Base-by-base conservation (phyloP, 92 coral and sea anemone genomes). In the Epizoanthus illoricatus region DNA sequence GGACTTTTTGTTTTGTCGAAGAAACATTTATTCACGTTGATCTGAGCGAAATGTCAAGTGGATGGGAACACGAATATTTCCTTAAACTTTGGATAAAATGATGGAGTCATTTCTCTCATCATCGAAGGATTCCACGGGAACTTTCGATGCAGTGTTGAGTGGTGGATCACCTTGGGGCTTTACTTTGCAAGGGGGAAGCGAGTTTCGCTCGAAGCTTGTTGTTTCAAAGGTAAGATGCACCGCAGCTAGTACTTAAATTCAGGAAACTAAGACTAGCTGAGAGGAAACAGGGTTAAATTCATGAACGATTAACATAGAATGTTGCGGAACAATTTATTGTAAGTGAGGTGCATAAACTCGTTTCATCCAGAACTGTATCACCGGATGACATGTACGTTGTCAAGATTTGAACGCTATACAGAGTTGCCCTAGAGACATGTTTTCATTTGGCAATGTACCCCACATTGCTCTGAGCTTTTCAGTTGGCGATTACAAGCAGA, bases 131-230 rank as follows among this genome's bases (percentile, higher is more conserved):
- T 74, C 74, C 42, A 88, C 73, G 65, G 88, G 85, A 45, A 86
- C 81, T 16, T 92, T 94, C 90, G 94, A 90, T 61, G 98, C 94
- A 21, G 86, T 85, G 21, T 90, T 96, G 41, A 60, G 82, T 65
- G 99, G 99, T 69, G 99, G 99, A 60, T 91, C 97, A 65, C 99
- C 99, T 79, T 96, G 99, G 99, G 99, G 99, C 42, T 96, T 96
- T 84, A 96, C 97, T 74, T 90, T 96, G 68, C 94, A 90, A 57
- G 97, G 97, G 64, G 97, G 97, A 83, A 86, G 94, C 75, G 97
- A 93, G 84, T 93, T 93, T 83, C 87, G 87, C 65, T 76, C 91
- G 80, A 91, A 91, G 81, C 97, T 96, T 73, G 65, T 80, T 33
- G 92, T 96, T 41, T 87, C 93, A 71, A 96, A 94, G 99, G 99